Evolutionary conservation across 2,113 vertebrate species (phyloP).

Genomic region (Rhipidura dahli): DNA sequence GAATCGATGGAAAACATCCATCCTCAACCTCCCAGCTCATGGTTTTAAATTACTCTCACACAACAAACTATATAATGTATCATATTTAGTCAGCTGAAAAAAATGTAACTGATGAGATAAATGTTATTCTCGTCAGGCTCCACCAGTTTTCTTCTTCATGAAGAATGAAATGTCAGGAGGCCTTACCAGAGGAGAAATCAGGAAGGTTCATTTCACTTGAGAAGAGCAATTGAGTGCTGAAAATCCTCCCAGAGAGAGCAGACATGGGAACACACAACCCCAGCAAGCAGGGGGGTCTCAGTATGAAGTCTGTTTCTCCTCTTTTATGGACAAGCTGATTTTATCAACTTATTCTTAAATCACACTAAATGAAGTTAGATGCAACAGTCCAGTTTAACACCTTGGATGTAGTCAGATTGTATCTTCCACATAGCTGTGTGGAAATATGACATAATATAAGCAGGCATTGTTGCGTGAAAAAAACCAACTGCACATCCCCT

Average conservation of each 20-base stretch:
- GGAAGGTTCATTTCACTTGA: background rate
- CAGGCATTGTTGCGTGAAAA: background rate
- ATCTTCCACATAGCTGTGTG: background rate
- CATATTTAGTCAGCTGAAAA: conserved; percentile 11
- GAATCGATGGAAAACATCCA: background rate
- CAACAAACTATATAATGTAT: background rate
- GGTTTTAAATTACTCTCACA: conserved; percentile 2
- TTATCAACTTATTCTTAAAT: background rate
- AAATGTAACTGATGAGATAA: conserved; percentile 1
- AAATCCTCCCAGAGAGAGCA: background rate
- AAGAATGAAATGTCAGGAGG: conserved; percentile 18
- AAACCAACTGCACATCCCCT: background rate
- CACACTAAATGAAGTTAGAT: background rate
- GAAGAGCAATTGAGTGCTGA: background rate
- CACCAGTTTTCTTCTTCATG: background rate
- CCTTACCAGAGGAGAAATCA: background rate
- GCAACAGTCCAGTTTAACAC: background rate
- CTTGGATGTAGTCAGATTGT: background rate
- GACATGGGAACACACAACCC: background rate
- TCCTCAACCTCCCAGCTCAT: background rate
- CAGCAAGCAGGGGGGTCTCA: background rate
- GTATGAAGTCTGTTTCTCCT: background rate
- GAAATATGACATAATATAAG: background rate
- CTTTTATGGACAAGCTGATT: background rate
- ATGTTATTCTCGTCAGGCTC: background rate